These are phyloP conservation scores for Adoxophyes honmai DNA, from an alignment of 1,140 invertebrate species.

Conservation along the genomic window DNA sequence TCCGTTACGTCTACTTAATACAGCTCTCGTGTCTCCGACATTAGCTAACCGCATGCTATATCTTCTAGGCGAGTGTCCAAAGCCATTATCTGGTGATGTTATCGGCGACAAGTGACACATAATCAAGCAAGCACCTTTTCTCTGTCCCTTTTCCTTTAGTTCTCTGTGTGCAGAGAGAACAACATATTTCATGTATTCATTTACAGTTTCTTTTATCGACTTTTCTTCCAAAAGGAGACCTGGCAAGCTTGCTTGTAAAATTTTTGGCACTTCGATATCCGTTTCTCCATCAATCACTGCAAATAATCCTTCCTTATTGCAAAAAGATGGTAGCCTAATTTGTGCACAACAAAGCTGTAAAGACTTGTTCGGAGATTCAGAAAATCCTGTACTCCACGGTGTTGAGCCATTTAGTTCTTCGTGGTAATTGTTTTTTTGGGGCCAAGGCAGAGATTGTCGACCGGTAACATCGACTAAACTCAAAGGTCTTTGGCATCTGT, in stretches of 20 bases:
- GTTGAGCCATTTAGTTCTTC: constrained; percentile 77
- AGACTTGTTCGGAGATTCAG: constrained; percentile 87
- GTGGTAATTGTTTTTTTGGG: constrained; percentile 78
- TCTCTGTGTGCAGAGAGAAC: constrained; percentile 86
- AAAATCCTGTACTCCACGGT: constrained; percentile 89
- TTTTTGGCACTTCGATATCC: constrained; percentile 81
- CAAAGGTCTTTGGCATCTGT: constrained; percentile 86
- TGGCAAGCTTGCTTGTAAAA: constrained; percentile 85
- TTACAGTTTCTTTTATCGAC: constrained; percentile 86
- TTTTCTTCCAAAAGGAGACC: constrained; percentile 87
- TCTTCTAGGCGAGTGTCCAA: constrained; percentile 64
- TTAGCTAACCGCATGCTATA: constrained; percentile 84
- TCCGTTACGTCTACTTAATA: constrained; percentile 82
- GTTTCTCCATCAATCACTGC: constrained; percentile 89
- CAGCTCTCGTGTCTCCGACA: constrained; percentile 84
- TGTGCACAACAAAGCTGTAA: constrained; percentile 86
- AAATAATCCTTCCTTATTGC: constrained; percentile 87
- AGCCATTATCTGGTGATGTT: constrained; percentile 70
- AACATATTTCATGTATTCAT: constrained; percentile 91
- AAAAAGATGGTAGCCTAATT: constrained; percentile 85
- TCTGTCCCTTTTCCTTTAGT: constrained; percentile 84
- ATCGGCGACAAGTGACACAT: constrained; percentile 84
- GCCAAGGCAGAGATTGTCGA: constrained; percentile 82
- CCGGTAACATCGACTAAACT: constrained; percentile 90
- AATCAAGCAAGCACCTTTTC: constrained; percentile 83